Conservation (phyloP, 1,140 invertebrate genomes). For the Cherax quadricarinatus region DNA sequence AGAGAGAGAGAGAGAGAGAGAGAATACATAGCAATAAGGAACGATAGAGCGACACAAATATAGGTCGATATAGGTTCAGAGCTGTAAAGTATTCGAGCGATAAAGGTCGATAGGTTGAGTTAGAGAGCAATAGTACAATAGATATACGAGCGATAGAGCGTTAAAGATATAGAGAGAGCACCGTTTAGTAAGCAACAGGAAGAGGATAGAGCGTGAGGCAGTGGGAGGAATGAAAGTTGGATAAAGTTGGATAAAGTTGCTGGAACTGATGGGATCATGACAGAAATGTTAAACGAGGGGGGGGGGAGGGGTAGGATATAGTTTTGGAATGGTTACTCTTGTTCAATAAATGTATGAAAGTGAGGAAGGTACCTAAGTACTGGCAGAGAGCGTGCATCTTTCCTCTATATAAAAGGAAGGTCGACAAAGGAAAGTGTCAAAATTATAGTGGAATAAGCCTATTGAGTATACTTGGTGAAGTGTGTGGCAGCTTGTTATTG, state of each 20-base stretch:
- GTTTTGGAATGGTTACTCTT: no score
- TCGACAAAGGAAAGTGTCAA: no score
- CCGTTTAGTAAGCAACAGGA: not conserved
- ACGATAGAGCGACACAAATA: not conserved
- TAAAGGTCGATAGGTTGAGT: not conserved
- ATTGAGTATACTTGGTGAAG: no score
- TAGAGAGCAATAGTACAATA: not conserved
- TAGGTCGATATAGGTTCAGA: not conserved
- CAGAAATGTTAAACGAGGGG: no score
- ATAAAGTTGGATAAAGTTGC: not conserved
- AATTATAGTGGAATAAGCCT: no score
- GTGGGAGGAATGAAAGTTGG: conserved; percentile 1
- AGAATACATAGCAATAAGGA: not conserved
- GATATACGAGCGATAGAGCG: not conserved
- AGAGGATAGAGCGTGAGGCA: conserved; percentile 1
- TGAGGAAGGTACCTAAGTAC: no score
- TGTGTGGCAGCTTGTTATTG: no score
- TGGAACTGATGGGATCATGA: no score
- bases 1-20: not conserved
- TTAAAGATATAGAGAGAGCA: conserved; percentile 2
- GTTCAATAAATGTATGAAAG: no score
- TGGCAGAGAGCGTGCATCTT: no score
- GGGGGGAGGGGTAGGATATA: no score
- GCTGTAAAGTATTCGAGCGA: not conserved
- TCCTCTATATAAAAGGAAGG: no score